phyloP scores from a whole-genome alignment of 1,140 invertebrate genomes.

The Danaus melanippus region DNA sequence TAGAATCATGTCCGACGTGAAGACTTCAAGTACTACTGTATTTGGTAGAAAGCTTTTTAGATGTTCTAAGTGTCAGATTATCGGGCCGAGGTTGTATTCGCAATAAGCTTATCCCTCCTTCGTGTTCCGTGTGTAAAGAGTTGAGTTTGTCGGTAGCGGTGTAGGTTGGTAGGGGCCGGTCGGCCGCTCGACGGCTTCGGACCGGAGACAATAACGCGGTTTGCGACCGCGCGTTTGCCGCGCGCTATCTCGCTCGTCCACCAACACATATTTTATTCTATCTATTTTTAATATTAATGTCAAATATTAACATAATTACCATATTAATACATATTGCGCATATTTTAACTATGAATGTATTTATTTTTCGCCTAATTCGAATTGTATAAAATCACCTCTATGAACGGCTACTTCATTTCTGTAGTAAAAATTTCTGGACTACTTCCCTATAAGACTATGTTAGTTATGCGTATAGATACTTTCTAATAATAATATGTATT shows the following conservation, averaged over 20 bases:
- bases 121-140: conserved; percentile 36
- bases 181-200: conserved; percentile 16
- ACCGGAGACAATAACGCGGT: conserved; percentile 61
- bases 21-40: conserved; percentile 36
- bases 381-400: conserved; percentile 69
- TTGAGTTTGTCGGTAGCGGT: conserved; percentile 36
- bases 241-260: conserved; percentile 65
- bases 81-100: conserved; percentile 24
- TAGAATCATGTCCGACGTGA: conserved; percentile 30
- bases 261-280: conserved; percentile 70
- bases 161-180: conserved; percentile 30
- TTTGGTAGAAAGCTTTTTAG: conserved; percentile 44
- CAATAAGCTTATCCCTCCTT: conserved; percentile 37
- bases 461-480: conserved; percentile 69
- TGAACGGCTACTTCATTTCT: conserved; percentile 62
- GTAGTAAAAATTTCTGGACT: conserved; percentile 64
- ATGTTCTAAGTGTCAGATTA: conserved; percentile 27
- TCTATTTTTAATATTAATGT: conserved; percentile 72
- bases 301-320: conserved; percentile 71
- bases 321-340: conserved; percentile 67
- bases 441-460: conserved; percentile 69
- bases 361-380: conserved; percentile 70
- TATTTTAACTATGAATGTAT: conserved; percentile 71
- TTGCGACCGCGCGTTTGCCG: conserved; percentile 40
- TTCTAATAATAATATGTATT: conserved; percentile 67